Evolutionary conservation across 2,113 vertebrate genomes (phyloP).

Genomic region (Rattus norvegicus): DNA sequence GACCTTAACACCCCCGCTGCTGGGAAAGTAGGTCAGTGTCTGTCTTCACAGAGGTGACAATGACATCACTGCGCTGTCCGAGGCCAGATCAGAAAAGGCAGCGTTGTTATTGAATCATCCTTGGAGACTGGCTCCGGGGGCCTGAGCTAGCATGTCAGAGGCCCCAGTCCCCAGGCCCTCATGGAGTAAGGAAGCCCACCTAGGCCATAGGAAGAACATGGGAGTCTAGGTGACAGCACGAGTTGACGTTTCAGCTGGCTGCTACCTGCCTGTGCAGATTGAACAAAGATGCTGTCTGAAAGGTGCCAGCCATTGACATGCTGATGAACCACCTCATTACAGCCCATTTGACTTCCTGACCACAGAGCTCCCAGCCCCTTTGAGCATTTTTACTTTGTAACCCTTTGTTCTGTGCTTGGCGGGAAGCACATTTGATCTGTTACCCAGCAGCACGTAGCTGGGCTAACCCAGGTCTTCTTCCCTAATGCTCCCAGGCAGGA

Average conservation of each 20-base stretch:
- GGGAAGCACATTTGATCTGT: background rate
- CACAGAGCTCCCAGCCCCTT: background rate
- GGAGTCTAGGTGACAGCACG: background rate
- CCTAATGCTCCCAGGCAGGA: background rate
- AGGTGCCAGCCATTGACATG: background rate
- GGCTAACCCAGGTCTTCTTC: background rate
- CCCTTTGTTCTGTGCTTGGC: background rate
- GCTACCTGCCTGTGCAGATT: background rate
- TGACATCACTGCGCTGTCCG: background rate
- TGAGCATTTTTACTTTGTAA: background rate
- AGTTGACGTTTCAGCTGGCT: background rate
- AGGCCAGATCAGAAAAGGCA: background rate
- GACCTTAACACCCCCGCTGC: background rate
- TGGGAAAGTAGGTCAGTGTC: no score
- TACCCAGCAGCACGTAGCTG: background rate
- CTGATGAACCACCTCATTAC: background rate
- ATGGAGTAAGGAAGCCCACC: background rate
- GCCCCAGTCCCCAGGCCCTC: background rate
- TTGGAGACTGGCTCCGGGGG: background rate
- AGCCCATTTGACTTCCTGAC: background rate
- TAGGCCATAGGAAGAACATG: background rate
- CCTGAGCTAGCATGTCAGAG: no score
- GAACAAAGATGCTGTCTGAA: background rate
- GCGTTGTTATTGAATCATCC: background rate
- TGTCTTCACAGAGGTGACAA: background rate